Evolutionary conservation across 2,888 invertebrate genomes (phyloP).

Genomic region (Barypeithes pellucidus): DNA sequence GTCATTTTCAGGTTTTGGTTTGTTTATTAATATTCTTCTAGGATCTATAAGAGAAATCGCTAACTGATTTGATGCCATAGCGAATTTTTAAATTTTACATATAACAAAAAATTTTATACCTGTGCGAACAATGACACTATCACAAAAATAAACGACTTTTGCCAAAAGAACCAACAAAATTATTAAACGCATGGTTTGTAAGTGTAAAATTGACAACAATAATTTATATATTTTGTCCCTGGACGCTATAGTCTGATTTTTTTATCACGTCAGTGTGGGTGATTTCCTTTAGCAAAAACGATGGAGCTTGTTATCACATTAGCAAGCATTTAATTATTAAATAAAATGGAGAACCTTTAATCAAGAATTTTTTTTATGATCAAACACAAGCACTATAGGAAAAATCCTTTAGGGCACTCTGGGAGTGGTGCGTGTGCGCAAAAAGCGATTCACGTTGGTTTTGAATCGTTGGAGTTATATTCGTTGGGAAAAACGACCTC

Average conservation of each 20-base stretch:
- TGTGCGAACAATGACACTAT: conserved; percentile 30
- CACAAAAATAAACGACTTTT: conserved; percentile 37
- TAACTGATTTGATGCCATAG: not conserved
- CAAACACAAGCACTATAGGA: no score
- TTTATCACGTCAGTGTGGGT: conserved; percentile 13
- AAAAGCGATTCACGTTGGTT: no score
- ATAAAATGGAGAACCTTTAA: no score
- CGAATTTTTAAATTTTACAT: conserved; percentile 4
- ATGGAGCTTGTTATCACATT: not conserved
- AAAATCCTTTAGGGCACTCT: no score
- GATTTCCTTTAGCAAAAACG: conserved; percentile 5
- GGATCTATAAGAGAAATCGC: conserved; percentile 17
- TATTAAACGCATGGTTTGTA: conserved; percentile 35
- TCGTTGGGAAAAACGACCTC: no score
- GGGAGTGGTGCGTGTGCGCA: no score
- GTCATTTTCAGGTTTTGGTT: conserved; percentile 19
- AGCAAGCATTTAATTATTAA: no score
- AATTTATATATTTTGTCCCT: no score
- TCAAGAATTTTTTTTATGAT: no score
- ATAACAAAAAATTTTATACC: conserved; percentile 32
- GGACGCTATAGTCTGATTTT: not conserved
- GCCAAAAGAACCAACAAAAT: conserved; percentile 35
- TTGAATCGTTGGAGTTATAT: no score
- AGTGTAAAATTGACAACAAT: not conserved
- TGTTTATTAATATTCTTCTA: conserved; percentile 31